Base-by-base conservation (phyloP, 2,888 invertebrate genomes). In the Cabera pusaria region DNA sequence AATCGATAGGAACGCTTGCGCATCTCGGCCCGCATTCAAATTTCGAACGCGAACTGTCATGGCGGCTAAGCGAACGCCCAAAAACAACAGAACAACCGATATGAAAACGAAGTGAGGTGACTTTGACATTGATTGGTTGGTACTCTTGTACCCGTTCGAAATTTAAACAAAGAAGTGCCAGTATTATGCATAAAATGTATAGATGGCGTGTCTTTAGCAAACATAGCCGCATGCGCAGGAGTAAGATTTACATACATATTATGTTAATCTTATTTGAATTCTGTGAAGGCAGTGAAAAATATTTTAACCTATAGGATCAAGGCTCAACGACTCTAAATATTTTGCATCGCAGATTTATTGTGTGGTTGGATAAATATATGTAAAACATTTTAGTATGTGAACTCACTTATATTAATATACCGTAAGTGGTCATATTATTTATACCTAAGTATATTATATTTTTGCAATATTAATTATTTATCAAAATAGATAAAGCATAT, bases 11-110 rank as follows among this genome's bases (percentile, higher is more conserved):
- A 41, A 68, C 82, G 81, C 71, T 70, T 71, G 81, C 81, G 82
- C 84, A 85, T 85, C 85, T 82, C 74, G 71, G 53, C 53, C 59
- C 78, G 82, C 81, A 86, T 87, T 87, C 81, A 87, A 87, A 87
- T 84, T 85, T 83, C 67, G 78, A 80, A 72, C 72, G 70, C 67
- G 56, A 71, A 78, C 77, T 71, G 77, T 82, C 81, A 82, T 82
- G 78, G 79, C 81, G 71, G 72, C 75, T 67, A 60, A 67, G 59
- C 62, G 56, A 60, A 64, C 64, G 60, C 65, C 70, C 72, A 71
- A 66, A 77, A 78, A 73, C 66, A 61, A 52, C 56, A 50, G 56
- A 56, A 56, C 51, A 44, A 56, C 56, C 64, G 60, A 64, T 71
- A 67, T 68, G 62, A 69, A 66, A 62, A 64, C 64, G 59, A 60